Base-by-base conservation (phyloP, 2,113 vertebrate genomes). In the Poeciliopsis prolifica region DNA sequence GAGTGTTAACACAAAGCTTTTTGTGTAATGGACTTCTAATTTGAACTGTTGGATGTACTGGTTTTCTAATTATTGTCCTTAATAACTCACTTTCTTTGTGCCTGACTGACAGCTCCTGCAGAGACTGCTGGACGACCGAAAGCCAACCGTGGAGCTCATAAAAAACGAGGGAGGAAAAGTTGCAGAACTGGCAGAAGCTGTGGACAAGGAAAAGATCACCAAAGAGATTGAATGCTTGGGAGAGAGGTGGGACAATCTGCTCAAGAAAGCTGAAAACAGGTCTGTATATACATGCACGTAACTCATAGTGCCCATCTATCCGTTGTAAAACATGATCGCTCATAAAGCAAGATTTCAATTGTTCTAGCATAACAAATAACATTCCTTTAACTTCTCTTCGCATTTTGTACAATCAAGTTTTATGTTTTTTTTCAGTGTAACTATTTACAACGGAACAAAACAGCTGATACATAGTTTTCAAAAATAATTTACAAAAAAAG, bases 131-230 rank as follows among this genome's bases (percentile, higher is more conserved):
- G 96, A 98, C 89, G 98, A 99, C 84, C 95, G 97, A 75, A 98
- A 93, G 70, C 95, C 97, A 1, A 99, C 97, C 0, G 95, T 99
- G 77, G 97, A 99, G 84, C 92, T 95, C 29, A 99, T 99, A 92
- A 98, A 96, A 88, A 95, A 93, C 1, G 97, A 99, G 92, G 97
- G 96, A 72, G 96, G 95, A 81, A 99, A 98, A 91, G 96, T 99
- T 65, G 95, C 96, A 0, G 94, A 95, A 75, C 95, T 96, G 48
- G 96, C 97, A 66, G 97, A 99, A 86, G 94, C 95, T 58, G 90
- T 94, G 51, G 97, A 99, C 84, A 95, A 94, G 90, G 96, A 95
- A 58, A 99, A 98, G 92, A 95, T 99, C 78, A 87, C 95, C 81
- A 97, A 95, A 79, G 96, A 99, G 84, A 87, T 99, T 26, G 94